Evolutionary conservation across 2,797 vertebrate genomes (phyloP), one percentile per base, ranked within the genome.

Genomic region (Lepilemur septentrionalis): DNA sequence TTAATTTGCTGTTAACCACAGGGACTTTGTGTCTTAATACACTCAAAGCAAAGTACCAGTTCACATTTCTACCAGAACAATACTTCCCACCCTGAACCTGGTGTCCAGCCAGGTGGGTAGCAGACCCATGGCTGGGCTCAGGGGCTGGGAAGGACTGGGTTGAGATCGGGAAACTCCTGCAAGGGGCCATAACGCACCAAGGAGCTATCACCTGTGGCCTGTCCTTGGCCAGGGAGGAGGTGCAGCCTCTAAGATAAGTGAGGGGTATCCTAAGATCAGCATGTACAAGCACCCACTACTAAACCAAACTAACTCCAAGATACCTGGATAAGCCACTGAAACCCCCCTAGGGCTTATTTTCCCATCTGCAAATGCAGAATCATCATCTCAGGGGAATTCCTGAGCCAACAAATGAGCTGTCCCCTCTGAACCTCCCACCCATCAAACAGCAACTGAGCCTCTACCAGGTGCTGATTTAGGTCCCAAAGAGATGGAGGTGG

Each of bases 1-100:
- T 98, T 99, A 98, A 99, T 99, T 99, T 98, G 97, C 98, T 98
- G 98, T 89, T 95, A 97, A 82, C 97, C 96, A 91, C 97, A 67
- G 72, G 95, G 95, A 82, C 94, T 97, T 97, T 80, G 94, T 80
- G 93, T 67, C 95, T 95, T 98, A 98, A 98, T 97, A 94, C 98
- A 98, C 96, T 98, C 98, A 93, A 97, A 97, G 89, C 57, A 97
- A 97, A 97, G 96, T 38, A 52, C 92, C 94, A 89, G 95, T 96
- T 98, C 94, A 92, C 72, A 50, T 93, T 95, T 89, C 91, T 65
- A 48, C 50, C 0, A 15, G 96, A 95, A 98, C 98, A 98, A 98
- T 98, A 89, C 85, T 93, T 92, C 92, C 89, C 93, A 41, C 78
- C 87, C 92, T 5, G 79, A 70, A 14, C 61, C 82, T 87, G 95